Percentiles rank a stretch among this genome's conserved stretches.
Evolutionary conservation across 1,140 invertebrate species (phyloP).

Genomic region (Ladona fulva): DNA sequence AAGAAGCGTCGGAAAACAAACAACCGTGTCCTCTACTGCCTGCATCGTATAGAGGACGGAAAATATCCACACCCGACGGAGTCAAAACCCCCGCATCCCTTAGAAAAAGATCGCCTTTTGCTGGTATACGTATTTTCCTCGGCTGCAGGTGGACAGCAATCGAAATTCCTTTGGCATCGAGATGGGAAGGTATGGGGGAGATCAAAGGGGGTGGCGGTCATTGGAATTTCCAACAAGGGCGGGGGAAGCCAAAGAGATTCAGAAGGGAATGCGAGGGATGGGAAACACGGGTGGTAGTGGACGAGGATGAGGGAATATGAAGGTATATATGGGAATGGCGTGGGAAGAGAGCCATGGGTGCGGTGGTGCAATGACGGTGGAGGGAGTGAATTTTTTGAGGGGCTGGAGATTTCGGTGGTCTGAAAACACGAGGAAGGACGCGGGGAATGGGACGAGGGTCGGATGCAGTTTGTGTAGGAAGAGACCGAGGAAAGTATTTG

Average conservation of each 20-base stretch:
- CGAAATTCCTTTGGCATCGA: neutral
- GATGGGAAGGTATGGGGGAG: neutral
- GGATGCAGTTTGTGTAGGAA: neutral
- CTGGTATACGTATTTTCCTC: too few species aligned
- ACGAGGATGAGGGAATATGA: neutral
- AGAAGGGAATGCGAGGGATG: too few species aligned
- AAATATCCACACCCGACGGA: too few species aligned
- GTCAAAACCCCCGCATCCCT: too few species aligned
- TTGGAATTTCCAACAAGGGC: neutral
- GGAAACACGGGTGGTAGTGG: too few species aligned
- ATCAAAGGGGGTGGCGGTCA: neutral
- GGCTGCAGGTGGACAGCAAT: neutral
- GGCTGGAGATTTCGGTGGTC: too few species aligned
- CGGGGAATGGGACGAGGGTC: too few species aligned
- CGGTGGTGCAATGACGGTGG: neutral
- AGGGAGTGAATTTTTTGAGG: neutral
- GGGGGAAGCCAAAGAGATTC: neutral
- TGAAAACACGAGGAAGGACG: too few species aligned
- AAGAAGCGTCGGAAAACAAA: too few species aligned
- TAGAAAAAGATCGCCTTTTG: too few species aligned
- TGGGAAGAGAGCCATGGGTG: neutral
- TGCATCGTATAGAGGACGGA: too few species aligned
- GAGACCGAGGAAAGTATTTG: neutral
- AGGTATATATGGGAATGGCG: neutral
- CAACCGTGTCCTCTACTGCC: too few species aligned